These are phyloP conservation scores for Ellobius talpinus DNA, from an alignment of 2,113 vertebrate species.

Conservation along the genomic window DNA sequence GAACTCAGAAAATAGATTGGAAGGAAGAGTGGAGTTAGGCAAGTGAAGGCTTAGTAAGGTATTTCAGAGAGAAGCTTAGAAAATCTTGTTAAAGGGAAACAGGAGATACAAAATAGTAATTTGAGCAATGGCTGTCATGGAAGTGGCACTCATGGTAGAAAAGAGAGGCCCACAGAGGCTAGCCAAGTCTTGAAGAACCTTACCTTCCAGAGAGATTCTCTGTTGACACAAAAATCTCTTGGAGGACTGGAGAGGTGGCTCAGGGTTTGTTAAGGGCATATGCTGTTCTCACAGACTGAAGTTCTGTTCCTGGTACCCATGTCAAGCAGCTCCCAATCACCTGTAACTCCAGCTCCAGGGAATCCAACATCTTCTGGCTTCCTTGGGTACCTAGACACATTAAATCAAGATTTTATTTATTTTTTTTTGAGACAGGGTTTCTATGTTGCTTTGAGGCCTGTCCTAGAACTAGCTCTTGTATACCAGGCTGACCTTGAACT, in stretches of 20 bases:
- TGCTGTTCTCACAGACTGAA: not conserved
- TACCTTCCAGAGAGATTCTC: not conserved
- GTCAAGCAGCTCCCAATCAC: not conserved
- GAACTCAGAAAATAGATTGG: not conserved
- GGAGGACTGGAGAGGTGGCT: not conserved
- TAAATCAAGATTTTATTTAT: too few relatives aligned
- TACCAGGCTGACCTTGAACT: too few relatives aligned
- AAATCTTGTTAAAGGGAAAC: not conserved
- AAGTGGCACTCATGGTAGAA: not conserved
- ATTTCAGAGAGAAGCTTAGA: not conserved
- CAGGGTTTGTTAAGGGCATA: not conserved
- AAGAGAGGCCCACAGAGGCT: not conserved
- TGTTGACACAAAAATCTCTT: not conserved
- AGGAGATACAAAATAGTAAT: not conserved
- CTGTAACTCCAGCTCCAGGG: not conserved
- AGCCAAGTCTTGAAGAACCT: not conserved
- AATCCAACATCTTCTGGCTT: too few relatives aligned
- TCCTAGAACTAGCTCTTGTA: too few relatives aligned
- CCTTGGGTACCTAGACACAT: too few relatives aligned
- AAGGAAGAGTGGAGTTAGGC: not conserved
- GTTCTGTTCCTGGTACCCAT: not conserved
- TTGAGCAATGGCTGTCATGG: not conserved
- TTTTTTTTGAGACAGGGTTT: not conserved
- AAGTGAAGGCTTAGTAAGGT: not conserved
- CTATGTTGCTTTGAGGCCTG: too few relatives aligned